Evolutionary conservation across 2,888 invertebrate genomes (phyloP).

Genomic region (Heterodera filipjevi): DNA sequence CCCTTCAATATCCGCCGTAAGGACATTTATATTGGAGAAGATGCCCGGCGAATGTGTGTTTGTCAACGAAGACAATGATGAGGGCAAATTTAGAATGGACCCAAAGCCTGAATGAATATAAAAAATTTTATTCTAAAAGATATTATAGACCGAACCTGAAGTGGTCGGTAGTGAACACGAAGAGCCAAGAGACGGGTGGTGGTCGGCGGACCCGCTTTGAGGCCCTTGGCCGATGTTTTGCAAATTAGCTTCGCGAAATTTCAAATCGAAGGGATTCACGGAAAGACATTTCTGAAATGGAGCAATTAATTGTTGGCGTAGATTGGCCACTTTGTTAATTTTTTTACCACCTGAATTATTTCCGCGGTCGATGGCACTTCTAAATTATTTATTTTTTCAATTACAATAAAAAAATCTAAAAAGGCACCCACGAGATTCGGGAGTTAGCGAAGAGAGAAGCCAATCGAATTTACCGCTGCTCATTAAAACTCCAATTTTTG

Average conservation of each 20-base stretch:
- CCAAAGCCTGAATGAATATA: conserved; percentile 28
- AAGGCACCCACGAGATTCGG: conserved; percentile 35
- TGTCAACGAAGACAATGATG: conserved; percentile 45
- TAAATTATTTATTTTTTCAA: conserved; percentile 14
- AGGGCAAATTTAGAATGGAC: conserved; percentile 50
- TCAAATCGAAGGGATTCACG: conserved; percentile 63
- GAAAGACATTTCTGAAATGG: conserved; percentile 53
- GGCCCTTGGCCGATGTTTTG: conserved; percentile 45
- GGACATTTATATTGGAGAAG: conserved; percentile 57
- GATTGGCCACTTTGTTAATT: too few species aligned
- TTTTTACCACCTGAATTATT: conserved; percentile 44
- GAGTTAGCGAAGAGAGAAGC: conserved; percentile 43
- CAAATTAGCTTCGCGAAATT: conserved; percentile 63
- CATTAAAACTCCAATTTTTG: conserved; percentile 29
- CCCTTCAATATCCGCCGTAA: conserved; percentile 48
- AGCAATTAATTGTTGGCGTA: background rate
- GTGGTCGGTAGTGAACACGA: conserved; percentile 38
- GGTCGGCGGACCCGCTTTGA: background rate
- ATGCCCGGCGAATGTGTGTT: conserved; percentile 56
- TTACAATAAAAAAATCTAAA: background rate
- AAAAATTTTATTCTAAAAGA: background rate
- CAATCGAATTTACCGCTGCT: conserved; percentile 46
- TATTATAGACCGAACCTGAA: background rate
- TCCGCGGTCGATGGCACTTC: conserved; percentile 63
- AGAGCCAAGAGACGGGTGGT: conserved; percentile 37